Evolutionary conservation across 2,113 vertebrate species (phyloP).

Genomic region (Hippopotamus amphibius): DNA sequence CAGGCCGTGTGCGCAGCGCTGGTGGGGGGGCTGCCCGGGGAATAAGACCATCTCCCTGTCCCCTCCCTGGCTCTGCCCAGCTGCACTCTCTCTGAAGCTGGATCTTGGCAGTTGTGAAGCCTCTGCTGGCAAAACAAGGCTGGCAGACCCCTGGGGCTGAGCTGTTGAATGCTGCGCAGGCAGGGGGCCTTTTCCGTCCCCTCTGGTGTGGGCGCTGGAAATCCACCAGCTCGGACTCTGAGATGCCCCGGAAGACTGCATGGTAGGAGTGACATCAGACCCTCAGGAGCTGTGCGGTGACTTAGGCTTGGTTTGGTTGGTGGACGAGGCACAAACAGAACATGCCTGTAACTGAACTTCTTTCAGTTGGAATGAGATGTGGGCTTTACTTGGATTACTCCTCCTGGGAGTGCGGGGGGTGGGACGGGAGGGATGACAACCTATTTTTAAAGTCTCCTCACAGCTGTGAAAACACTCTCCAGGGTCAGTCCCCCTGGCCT

Average conservation of each 20-base stretch:
- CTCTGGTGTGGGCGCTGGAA: fast-evolving
- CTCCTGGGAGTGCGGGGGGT: not conserved
- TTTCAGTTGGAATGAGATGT: not conserved
- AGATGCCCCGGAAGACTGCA: not conserved
- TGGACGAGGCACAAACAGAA: not conserved
- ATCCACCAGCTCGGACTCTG: fast-evolving
- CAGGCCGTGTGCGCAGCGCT: fast-evolving
- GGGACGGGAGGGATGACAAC: not conserved
- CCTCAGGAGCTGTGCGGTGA: not conserved
- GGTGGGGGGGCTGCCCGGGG: not conserved
- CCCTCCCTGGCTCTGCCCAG: not conserved
- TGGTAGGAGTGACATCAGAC: not conserved
- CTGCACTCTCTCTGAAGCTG: not conserved
- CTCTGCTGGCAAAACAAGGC: not conserved
- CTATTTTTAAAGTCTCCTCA: constrained; percentile 54
- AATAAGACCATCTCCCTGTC: not conserved
- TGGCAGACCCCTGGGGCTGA: not conserved
- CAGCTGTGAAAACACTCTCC: constrained; percentile 66
- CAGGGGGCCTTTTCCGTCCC: not conserved
- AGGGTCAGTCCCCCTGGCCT: not conserved
- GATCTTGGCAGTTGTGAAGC: not conserved
- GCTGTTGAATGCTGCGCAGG: not conserved
- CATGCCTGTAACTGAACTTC: not conserved
- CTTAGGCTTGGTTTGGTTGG: fast-evolving
- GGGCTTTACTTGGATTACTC: not conserved